Percentiles rank a stretch among this genome's conserved stretches.
phyloP scores from a whole-genome alignment of 2,888 invertebrate species.

The Chrysina gloriosa region DNA sequence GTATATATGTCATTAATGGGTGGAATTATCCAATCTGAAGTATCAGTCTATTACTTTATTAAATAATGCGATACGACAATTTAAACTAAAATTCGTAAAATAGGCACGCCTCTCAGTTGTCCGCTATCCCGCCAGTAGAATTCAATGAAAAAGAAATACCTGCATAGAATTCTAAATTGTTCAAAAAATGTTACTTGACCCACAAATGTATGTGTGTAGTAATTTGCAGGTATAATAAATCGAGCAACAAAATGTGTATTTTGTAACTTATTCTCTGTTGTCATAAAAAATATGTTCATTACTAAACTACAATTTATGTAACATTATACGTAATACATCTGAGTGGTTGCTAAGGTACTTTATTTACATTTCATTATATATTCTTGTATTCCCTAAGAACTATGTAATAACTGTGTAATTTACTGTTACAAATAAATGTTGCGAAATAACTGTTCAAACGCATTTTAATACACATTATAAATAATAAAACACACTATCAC shows the following conservation, averaged over 20 bases:
- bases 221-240: no score
- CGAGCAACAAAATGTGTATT: no score
- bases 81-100: no score
- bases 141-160: constrained; percentile 11
- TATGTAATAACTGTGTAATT: neutral
- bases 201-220: neutral
- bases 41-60: no score
- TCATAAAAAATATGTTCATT: no score
- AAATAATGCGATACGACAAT: no score
- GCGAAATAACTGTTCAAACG: constrained; percentile 18
- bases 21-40: no score
- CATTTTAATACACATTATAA: neutral
- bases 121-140: constrained; percentile 12
- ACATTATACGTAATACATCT: neutral
- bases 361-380: no score
- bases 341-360: neutral
- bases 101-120: neutral
- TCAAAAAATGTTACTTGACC: neutral
- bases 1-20: no score
- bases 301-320: no score
- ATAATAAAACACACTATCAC: neutral
- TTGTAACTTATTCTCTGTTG: no score
- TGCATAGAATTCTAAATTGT: constrained; percentile 9
- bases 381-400: no score
- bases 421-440: constrained; percentile 10